Evolutionary conservation across 1,140 invertebrate genomes (phyloP), one percentile per base, ranked within the genome.

Genomic region (Drosophila parabipectinata): DNA sequence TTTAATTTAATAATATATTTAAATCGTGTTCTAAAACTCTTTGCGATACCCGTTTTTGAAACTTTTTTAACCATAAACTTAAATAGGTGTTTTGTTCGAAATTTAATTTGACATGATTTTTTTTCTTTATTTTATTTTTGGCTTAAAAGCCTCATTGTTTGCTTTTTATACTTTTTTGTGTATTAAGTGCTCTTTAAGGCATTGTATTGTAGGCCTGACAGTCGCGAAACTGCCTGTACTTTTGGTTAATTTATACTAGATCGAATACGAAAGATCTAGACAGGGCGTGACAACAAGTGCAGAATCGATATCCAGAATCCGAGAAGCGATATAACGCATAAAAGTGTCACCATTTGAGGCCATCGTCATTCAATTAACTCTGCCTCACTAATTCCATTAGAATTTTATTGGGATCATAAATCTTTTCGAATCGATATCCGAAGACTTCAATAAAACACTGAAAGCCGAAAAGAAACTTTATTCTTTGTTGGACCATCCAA

Each of bases 361-460:
- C 50, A 21, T 45, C 41, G 30, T 1, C 62, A 30, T 69, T 69
- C 62, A 69, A 69, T 69, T 69, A 69, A 69, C 66, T 48, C 51
- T 47, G 50, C 30, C 62, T 48, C 66, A 69, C 66, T 69, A 69
- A 69, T 69, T 69, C 62, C 66, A 69, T 56, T 69, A 68, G 67
- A 64, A 39, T 69, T 69, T 69, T 69, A 68, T 69, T 18, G 66
- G 62, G 50, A 56, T 37, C 68, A 69, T 69, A 69, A 69, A 69
- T 68, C 72, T 72, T 37, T 24, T 15, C 15, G 18, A 18, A 8
- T 14, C 37, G 18, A 63, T 62, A 39, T 39, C 26, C 26, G 26
- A 47, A 3, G 54, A 66, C n/a, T 37, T 7, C 18, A 47, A 41
- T 41, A 44, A 44, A 44, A 5, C 39, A 41, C 10, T 14, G n/a